Evolutionary conservation across 35 echinoderm and acorn worm species (phyloP).

Genomic region (Lytechinus variegatus): DNA sequence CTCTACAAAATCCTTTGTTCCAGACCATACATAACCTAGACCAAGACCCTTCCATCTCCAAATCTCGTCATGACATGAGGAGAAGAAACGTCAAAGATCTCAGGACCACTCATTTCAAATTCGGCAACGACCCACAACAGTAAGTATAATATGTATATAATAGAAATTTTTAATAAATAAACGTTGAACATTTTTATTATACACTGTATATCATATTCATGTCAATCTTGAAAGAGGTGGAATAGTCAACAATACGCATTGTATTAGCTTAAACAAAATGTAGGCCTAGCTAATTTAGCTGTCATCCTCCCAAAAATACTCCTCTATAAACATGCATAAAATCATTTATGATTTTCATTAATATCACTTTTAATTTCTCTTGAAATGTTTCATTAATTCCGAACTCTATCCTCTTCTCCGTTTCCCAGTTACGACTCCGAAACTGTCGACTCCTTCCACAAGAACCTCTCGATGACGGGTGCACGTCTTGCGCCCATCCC

Average conservation of each 20-base stretch:
- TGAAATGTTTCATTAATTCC: not conserved
- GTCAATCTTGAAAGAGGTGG: too few species aligned
- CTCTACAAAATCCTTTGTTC: not conserved
- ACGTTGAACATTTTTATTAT: too few species aligned
- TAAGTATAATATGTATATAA: conserved; percentile 45
- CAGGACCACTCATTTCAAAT: conserved; percentile 79
- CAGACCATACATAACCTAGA: conserved; percentile 58
- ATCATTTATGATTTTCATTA: not conserved
- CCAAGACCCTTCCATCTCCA: conserved; percentile 53
- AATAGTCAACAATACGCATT: too few species aligned
- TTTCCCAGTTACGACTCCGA: conserved; percentile 54
- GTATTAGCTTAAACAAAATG: too few species aligned
- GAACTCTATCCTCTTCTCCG: not conserved
- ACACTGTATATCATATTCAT: too few species aligned
- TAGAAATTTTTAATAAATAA: not conserved
- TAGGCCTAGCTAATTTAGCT: too few species aligned
- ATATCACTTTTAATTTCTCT: not conserved
- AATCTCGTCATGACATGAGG: conserved; percentile 71
- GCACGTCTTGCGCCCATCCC: not conserved
- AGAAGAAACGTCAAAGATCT: conserved; percentile 84
- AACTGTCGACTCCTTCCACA: conserved; percentile 68
- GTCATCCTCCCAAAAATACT: too few species aligned
- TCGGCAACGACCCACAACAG: conserved; percentile 81
- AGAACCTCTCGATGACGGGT: conserved; percentile 49
- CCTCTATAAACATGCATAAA: too few species aligned